Percentiles rank a stretch among this genome's conserved stretches.
Conservation (phyloP, 2,113 vertebrate genomes). For the Nyctereutes procyonoides region DNA sequence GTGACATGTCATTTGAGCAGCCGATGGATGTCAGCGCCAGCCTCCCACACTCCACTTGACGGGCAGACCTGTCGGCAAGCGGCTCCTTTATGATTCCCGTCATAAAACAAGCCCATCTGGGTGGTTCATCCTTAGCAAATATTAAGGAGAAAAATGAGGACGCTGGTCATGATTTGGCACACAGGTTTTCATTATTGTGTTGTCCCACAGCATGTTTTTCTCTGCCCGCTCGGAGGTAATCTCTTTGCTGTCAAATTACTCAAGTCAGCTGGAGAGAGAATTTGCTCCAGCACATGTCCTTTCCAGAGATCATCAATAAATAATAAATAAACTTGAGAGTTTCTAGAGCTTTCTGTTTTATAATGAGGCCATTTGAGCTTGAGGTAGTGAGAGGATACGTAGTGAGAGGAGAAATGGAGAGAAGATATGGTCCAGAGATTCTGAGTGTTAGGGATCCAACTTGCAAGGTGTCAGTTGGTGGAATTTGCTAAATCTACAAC, state of each 20-base stretch:
- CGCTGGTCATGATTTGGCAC: constrained; percentile 22
- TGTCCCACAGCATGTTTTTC: constrained; percentile 35
- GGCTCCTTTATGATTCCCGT: background rate
- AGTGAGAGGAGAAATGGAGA: background rate
- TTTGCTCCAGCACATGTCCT: constrained; percentile 55
- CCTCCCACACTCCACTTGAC: background rate
- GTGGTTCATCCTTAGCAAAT: constrained; percentile 38
- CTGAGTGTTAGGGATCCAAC: background rate
- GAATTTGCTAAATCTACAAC: background rate
- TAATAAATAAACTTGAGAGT: constrained; percentile 54
- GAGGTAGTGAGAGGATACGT: background rate
- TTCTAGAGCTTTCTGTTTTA: constrained; percentile 57
- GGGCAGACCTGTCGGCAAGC: background rate
- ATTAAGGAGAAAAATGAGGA: constrained; percentile 28
- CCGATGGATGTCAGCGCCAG: background rate
- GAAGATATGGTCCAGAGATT: background rate
- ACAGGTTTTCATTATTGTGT: constrained; percentile 30
- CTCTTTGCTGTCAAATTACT: constrained; percentile 67
- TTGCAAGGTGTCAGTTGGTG: background rate
- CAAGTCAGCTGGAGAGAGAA: constrained; percentile 32
- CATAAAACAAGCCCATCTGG: constrained; percentile 30
- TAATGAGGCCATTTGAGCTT: constrained; percentile 56
- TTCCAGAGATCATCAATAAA: constrained; percentile 62
- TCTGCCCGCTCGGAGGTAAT: constrained; percentile 1
- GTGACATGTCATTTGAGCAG: constrained; percentile 38